Evolutionary conservation across 1,140 invertebrate genomes (phyloP).

Genomic region (Macrotrachela quadricornifera): DNA sequence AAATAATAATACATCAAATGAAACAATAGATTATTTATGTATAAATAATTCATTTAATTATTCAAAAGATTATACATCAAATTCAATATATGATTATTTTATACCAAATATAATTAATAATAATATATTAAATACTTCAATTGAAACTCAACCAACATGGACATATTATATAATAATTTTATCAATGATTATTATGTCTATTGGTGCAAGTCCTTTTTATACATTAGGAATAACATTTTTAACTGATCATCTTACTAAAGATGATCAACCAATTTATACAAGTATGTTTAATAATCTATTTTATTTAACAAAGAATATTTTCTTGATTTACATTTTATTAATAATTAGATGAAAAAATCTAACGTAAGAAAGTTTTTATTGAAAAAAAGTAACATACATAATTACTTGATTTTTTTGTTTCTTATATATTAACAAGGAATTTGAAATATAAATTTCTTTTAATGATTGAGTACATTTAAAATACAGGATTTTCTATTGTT

Average conservation of each 20-base stretch:
- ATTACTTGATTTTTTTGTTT: no score
- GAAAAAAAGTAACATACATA: no score
- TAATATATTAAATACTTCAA: neutral
- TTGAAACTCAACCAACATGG: slow-evolving; percentile 4
- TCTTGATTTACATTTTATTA: no score
- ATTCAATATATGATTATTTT: neutral
- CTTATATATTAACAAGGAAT: no score
- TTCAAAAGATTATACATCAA: neutral
- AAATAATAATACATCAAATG: neutral
- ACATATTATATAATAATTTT: slow-evolving; percentile 12
- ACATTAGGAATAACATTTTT: slow-evolving; percentile 16
- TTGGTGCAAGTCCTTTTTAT: slow-evolving; percentile 16
- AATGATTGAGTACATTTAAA: no score
- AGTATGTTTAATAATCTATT: no score
- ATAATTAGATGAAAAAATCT: no score
- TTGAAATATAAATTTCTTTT: no score
- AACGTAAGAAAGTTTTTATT: no score
- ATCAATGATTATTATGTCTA: slow-evolving; percentile 14
- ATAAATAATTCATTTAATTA: slow-evolving; percentile 9
- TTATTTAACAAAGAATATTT: no score
- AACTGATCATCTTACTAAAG: slow-evolving; percentile 14
- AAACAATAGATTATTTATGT: neutral
- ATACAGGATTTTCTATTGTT: no score
- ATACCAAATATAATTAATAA: neutral
- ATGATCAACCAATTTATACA: slow-evolving; percentile 14